Conservation (phyloP, 2,888 invertebrate species). For the Galerucella calmariensis region DNA sequence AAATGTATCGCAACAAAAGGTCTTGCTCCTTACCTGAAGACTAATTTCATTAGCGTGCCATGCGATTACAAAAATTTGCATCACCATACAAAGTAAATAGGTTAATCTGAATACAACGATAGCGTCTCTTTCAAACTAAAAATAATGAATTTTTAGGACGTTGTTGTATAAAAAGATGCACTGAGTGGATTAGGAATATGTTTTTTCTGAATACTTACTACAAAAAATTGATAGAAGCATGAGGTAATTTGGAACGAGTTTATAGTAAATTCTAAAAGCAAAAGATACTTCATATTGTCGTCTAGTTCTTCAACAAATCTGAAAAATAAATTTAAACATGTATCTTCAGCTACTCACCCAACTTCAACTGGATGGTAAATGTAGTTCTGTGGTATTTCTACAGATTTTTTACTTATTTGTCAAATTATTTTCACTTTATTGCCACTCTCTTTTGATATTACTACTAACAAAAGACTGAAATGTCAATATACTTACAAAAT, state of each 20-base stretch:
- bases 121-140: constrained; percentile 22
- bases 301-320: constrained; percentile 30
- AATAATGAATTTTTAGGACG: not conserved
- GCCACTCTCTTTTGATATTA: too few relatives aligned
- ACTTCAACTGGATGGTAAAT: too few relatives aligned
- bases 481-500: not conserved
- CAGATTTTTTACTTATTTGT: too few relatives aligned
- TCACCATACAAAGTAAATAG: constrained; percentile 20
- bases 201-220: constrained; percentile 16
- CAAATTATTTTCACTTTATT: too few relatives aligned
- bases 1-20: too few relatives aligned
- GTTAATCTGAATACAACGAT: constrained; percentile 25
- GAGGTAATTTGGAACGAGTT: constrained; percentile 31
- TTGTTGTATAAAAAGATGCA: not conserved
- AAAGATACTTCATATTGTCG: constrained; percentile 26
- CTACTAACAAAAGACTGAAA: not conserved
- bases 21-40: constrained; percentile 16
- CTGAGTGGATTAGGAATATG: too few relatives aligned
- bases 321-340: not conserved
- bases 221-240: constrained; percentile 22
- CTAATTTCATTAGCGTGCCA: constrained; percentile 34
- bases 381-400: too few relatives aligned
- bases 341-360: too few relatives aligned
- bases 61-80: constrained; percentile 30
- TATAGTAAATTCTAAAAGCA: constrained; percentile 31